Percentiles rank a stretch among this genome's conserved stretches.
Conservation (phyloP, 2,888 invertebrate genomes). For the Plebejus argus region DNA sequence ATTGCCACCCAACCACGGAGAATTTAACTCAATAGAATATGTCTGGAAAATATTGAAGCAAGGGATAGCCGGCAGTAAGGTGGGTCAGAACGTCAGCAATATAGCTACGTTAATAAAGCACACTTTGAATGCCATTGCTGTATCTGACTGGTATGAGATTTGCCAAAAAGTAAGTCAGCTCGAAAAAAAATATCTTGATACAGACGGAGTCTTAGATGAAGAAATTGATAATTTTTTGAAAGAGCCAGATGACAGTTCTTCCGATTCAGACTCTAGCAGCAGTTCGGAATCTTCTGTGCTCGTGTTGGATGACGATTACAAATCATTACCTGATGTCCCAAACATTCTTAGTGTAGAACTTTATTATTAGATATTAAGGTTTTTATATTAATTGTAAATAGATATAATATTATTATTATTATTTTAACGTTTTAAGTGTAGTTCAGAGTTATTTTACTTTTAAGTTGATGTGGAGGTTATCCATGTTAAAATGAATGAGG, state of each 20-base stretch:
- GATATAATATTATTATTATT: background rate
- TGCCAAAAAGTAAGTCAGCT: constrained; percentile 1
- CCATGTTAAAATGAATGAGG: no score
- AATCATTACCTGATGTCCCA: constrained; percentile 3
- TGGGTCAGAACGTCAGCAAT: background rate
- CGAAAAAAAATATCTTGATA: constrained; percentile 1
- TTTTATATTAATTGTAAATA: background rate
- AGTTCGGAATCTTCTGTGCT: background rate
- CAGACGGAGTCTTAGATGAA: constrained; percentile 1
- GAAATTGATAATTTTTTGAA: background rate
- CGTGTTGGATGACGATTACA: background rate
- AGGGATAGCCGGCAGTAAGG: background rate
- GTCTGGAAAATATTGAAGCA: background rate
- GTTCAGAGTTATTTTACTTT: background rate
- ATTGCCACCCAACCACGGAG: background rate
- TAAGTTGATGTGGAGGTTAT: background rate
- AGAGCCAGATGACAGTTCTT: background rate
- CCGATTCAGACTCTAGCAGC: background rate
- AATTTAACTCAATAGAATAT: constrained; percentile 1
- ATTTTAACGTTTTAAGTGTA: background rate
- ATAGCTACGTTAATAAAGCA: background rate
- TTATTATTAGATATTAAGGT: constrained; percentile 4
- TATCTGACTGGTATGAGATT: background rate
- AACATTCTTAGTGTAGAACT: constrained; percentile 5
- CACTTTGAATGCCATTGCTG: background rate